Evolutionary conservation across 2,888 invertebrate genomes (phyloP).

Genomic region (Drosophila emarginata): DNA sequence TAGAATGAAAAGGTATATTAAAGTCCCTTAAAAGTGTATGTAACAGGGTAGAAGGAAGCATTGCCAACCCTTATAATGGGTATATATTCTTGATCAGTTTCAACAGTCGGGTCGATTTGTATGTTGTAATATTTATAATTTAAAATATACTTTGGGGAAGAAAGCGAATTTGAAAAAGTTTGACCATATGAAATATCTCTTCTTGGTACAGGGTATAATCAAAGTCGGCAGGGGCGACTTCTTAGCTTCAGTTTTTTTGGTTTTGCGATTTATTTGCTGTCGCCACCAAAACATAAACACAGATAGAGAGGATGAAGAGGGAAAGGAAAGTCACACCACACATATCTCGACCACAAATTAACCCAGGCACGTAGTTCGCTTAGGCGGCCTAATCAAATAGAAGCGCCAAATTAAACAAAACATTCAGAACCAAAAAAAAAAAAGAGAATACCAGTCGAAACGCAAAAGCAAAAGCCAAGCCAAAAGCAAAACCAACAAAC

Average conservation of each 20-base stretch:
- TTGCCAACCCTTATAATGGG: too few species aligned
- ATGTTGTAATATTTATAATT: too few species aligned
- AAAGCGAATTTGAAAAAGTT: too few species aligned
- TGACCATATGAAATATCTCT: too few species aligned
- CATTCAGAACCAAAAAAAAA: slow-evolving; percentile 34
- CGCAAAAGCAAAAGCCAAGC: background rate
- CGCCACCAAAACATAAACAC: slow-evolving; percentile 39
- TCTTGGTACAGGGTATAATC: too few species aligned
- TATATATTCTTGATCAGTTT: too few species aligned
- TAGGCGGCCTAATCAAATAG: slow-evolving; percentile 73
- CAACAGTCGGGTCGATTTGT: too few species aligned
- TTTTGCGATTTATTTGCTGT: slow-evolving; percentile 69
- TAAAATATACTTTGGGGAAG: too few species aligned
- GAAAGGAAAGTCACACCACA: slow-evolving; percentile 3
- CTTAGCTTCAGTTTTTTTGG: slow-evolving; percentile 22
- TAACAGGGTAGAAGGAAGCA: too few species aligned
- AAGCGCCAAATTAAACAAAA: slow-evolving; percentile 72
- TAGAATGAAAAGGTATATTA: too few species aligned
- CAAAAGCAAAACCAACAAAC: slow-evolving; percentile 23
- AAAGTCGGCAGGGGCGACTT: too few species aligned
- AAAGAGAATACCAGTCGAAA: slow-evolving; percentile 10
- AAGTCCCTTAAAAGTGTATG: too few species aligned
- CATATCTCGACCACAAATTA: slow-evolving; percentile 59
- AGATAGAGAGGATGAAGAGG: slow-evolving; percentile 22
- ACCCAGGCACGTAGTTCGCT: slow-evolving; percentile 71